These are phyloP conservation scores for Phenacoccus solenopsis DNA, from an alignment of 1,140 invertebrate genomes.

Conservation along the genomic window DNA sequence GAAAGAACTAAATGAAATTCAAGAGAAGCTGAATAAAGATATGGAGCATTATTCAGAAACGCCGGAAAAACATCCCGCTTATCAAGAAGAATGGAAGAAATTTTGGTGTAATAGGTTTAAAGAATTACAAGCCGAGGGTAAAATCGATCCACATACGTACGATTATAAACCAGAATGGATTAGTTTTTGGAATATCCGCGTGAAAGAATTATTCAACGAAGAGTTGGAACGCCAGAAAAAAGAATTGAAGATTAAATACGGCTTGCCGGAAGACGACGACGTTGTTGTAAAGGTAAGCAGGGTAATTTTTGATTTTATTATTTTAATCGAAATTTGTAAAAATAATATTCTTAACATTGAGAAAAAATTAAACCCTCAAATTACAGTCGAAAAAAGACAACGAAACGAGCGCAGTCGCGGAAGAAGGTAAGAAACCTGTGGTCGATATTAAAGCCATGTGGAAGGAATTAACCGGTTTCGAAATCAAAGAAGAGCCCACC, in stretches of 20 bases:
- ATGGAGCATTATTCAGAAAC: conserved; percentile 63
- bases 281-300: conserved; percentile 6
- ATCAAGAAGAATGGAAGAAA: conserved; percentile 74
- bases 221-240: conserved; percentile 45
- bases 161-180: conserved; percentile 82
- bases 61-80: conserved; percentile 71
- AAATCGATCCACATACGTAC: conserved; percentile 53
- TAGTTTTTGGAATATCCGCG: conserved; percentile 61
- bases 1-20: conserved; percentile 33
- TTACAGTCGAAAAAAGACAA: conserved; percentile 22
- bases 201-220: conserved; percentile 58
- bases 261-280: not conserved
- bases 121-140: conserved; percentile 42
- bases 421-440: conserved; percentile 22
- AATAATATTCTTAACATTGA: not conserved
- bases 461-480: conserved; percentile 29
- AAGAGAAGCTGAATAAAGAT: conserved; percentile 40
- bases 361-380: conserved; percentile 10
- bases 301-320: not conserved
- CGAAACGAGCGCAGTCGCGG: conserved; percentile 8
- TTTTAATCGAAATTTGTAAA: not conserved
- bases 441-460: conserved; percentile 30
- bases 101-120: conserved; percentile 72
- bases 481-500: conserved; percentile 24
- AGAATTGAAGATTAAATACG: conserved; percentile 38